Evolutionary conservation across 2,888 invertebrate genomes (phyloP).

Genomic region (Acrobasis suavella): DNA sequence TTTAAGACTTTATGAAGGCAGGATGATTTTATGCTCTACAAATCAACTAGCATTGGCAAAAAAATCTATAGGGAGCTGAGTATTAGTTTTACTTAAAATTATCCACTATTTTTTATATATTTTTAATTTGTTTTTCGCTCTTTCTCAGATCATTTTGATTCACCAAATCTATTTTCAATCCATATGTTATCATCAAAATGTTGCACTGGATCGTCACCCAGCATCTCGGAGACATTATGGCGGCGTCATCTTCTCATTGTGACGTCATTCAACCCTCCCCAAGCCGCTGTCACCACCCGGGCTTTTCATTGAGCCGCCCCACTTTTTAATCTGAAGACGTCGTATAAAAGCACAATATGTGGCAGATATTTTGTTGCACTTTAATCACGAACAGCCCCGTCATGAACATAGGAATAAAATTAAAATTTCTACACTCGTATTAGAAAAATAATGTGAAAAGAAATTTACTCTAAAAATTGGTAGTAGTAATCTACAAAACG

Average conservation of each 20-base stretch:
- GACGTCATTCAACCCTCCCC: slow-evolving; percentile 56
- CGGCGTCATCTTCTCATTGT: slow-evolving; percentile 62
- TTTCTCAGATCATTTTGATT: neutral
- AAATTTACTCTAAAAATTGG: no score
- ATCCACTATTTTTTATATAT: no score
- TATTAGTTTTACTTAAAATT: no score
- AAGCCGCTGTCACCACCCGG: slow-evolving; percentile 47
- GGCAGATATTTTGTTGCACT: slow-evolving; percentile 61
- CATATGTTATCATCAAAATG: neutral
- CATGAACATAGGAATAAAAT: no score
- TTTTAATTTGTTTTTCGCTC: no score
- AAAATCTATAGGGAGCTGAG: no score
- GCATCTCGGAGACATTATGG: slow-evolving; percentile 49
- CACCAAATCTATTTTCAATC: neutral
- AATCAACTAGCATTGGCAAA: no score
- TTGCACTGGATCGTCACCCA: slow-evolving; percentile 33
- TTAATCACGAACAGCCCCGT: slow-evolving; percentile 47
- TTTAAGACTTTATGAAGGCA: no score
- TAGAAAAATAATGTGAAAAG: no score
- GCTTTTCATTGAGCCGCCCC: slow-evolving; percentile 69
- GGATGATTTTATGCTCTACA: no score
- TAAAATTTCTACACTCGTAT: no score
- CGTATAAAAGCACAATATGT: slow-evolving; percentile 74
- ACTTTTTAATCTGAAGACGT: slow-evolving; percentile 78
- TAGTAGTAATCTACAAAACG: no score